Base-by-base conservation (phyloP, 2,888 invertebrate species). In the Piscicola geometra region DNA sequence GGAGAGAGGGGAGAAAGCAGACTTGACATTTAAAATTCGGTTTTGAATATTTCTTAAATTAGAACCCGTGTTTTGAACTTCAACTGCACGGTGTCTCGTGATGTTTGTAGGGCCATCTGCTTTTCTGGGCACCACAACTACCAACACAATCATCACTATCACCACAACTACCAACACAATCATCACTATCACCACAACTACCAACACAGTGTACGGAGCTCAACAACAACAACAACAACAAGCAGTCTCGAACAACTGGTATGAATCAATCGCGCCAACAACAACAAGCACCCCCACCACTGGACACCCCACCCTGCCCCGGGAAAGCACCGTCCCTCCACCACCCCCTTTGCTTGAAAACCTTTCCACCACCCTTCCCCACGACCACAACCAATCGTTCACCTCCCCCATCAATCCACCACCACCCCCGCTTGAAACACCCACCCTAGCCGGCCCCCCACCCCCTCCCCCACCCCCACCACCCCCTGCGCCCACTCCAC, bases 361-460 rank as follows among this genome's bases (percentile, higher is more conserved):
- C 18, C 71, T 32, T 1, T 21, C 73, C 25, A 25, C 64, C 9
- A 50, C 28, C 18, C 71, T 32, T 1, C 33, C 73, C 25, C 21
- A 33, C 9, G 33, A 50, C 18, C 60, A 25, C n/a, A 56, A 5
- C 60, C 35, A 32, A 68, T 33, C 33, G 3, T 30, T 32, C 28
- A 87, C 87, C 76, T 88, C 88, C 80, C 88, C 88, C 75, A 87
- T 88, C 79, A 86, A 87, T 21, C 88, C 87, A 88, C 88, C 81
- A 89, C 90, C 82, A 78, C 86, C 83, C 82, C 85, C 86, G 41
- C 87, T 87, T 79, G 87, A 87, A 76, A 88, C 88, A 80, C 88
- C 88, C 76, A 88, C 88, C 79, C 86, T 87, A 18, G 87, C 87
- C 87, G 89, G 78, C 87, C 89, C 79, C 87, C 89, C 69, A 88